phyloP scores from a whole-genome alignment of 2,113 vertebrate genomes.

The Paratilapia polleni region DNA sequence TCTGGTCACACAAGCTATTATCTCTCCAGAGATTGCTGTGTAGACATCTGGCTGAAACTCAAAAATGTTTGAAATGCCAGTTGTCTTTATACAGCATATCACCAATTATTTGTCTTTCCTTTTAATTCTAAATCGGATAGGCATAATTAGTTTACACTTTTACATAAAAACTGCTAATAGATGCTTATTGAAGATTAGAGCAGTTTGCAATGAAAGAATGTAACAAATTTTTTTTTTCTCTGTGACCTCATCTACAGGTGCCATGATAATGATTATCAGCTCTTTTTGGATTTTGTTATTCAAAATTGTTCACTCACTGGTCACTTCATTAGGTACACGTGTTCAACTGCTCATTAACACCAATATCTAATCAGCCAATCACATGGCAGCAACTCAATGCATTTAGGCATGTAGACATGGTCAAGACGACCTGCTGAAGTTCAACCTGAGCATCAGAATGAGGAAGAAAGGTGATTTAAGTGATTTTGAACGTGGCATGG shows the following conservation, averaged over 20 bases:
- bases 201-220: too few species aligned
- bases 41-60: background rate
- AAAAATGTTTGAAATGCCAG: background rate
- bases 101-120: background rate
- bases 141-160: background rate
- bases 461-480: background rate
- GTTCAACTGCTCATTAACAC: background rate
- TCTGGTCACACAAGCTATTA: conserved; percentile 4
- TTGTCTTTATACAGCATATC: background rate
- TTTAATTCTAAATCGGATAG: background rate
- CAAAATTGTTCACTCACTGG: too few species aligned
- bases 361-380: background rate
- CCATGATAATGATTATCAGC: too few species aligned
- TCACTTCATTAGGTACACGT: background rate
- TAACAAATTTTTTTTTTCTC: too few species aligned
- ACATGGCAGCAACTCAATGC: background rate
- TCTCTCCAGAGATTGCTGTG: background rate
- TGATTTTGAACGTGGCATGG: background rate
- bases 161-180: too few species aligned
- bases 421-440: background rate
- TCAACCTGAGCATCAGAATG: background rate
- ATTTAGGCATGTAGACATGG: background rate
- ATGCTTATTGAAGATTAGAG: too few species aligned
- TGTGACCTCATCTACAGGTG: too few species aligned
- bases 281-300: too few species aligned